A percentile compares a stretch with the other conserved stretches of the same genome.
Evolutionary conservation across 92 coral and sea anemone genomes (phyloP).

Genomic region (Zoanthus solanderi): DNA sequence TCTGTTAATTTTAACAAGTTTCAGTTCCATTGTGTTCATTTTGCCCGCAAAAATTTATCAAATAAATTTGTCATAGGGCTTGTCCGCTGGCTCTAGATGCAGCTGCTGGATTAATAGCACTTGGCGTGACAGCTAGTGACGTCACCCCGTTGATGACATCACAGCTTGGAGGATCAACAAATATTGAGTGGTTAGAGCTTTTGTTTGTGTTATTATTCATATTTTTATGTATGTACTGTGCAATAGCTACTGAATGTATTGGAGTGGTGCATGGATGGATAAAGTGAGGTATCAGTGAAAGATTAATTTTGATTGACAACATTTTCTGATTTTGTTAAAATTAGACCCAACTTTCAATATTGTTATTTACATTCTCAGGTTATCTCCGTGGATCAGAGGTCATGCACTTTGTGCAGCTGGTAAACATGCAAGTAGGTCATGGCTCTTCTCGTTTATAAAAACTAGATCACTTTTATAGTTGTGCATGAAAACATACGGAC

Average conservation of each 20-base stretch:
- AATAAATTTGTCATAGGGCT: slow-evolving; percentile 54
- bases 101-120: slow-evolving; percentile 83
- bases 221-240: background rate
- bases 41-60: background rate
- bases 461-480: too few species aligned
- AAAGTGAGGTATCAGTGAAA: background rate
- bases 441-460: background rate
- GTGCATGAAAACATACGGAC: too few species aligned
- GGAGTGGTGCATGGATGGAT: background rate
- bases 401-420: slow-evolving; percentile 83
- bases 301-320: too few species aligned
- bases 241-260: background rate
- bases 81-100: slow-evolving; percentile 97
- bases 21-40: background rate
- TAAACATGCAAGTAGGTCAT: slow-evolving; percentile 86
- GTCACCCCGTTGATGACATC: slow-evolving; percentile 82
- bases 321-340: too few species aligned
- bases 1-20: background rate
- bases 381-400: slow-evolving; percentile 91
- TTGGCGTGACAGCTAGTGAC: slow-evolving; percentile 88
- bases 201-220: background rate
- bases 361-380: slow-evolving; percentile 59
- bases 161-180: slow-evolving; percentile 69
- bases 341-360: too few species aligned
- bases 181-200: slow-evolving; percentile 80